Conservation (phyloP, 2,113 vertebrate genomes). For the Myiozetetes cayanensis region DNA sequence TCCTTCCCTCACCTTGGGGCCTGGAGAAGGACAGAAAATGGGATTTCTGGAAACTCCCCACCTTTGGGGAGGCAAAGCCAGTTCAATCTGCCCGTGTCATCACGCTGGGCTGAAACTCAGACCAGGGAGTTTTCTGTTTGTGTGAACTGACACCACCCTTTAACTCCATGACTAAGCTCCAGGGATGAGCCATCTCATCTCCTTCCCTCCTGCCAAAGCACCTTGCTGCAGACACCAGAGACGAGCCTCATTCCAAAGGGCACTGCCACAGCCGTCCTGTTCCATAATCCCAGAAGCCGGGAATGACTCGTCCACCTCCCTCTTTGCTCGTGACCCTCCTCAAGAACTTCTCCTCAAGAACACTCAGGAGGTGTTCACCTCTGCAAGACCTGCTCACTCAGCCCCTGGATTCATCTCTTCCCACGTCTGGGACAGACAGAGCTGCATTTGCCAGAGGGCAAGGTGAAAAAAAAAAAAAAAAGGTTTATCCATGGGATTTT, state of each 20-base stretch:
- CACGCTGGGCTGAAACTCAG: neutral
- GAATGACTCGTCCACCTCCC: accelerated
- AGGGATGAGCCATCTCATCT: neutral
- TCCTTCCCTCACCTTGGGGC: accelerated
- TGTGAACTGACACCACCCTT: neutral
- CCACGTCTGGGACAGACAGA: neutral
- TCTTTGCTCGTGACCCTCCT: neutral
- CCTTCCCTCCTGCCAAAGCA: neutral
- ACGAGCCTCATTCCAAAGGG: neutral
- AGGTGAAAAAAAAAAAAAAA: neutral
- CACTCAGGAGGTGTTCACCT: neutral
- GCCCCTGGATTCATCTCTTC: neutral
- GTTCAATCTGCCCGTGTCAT: neutral
- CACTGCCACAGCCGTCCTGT: accelerated
- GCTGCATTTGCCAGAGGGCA: neutral
- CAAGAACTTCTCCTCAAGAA: too few species aligned
- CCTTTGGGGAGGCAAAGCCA: neutral
- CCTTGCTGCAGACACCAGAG: neutral
- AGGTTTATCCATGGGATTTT: neutral
- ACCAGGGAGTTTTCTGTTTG: slow-evolving; percentile 10
- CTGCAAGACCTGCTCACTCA: neutral
- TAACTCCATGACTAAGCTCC: slow-evolving; percentile 17
- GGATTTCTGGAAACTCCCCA: neutral
- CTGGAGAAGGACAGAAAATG: neutral
- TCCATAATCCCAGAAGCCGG: neutral